phyloP scores from a whole-genome alignment of 2,888 invertebrate genomes.

The Sialis fuliginosa region DNA sequence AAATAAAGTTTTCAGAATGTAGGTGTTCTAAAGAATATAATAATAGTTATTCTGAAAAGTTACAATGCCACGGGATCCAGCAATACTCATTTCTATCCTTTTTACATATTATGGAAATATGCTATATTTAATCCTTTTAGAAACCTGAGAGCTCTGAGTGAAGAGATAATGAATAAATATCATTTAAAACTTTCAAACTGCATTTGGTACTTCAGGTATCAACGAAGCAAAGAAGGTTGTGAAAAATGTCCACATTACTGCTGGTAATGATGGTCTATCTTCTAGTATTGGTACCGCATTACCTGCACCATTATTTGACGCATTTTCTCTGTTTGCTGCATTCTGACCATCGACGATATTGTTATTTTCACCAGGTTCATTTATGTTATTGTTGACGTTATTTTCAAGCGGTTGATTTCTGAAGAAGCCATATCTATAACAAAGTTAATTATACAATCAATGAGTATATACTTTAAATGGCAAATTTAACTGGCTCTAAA shows the following conservation, averaged over 20 bases:
- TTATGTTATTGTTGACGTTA: constrained; percentile 19
- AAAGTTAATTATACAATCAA: not conserved
- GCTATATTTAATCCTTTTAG: too few species aligned
- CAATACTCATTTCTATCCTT: too few species aligned
- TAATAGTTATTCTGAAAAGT: too few species aligned
- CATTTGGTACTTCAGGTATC: constrained; percentile 72
- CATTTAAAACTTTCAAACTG: constrained; percentile 22
- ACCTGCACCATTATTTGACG: constrained; percentile 6
- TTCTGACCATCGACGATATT: constrained; percentile 5
- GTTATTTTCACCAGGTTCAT: constrained; percentile 11
- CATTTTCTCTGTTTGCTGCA: constrained; percentile 5
- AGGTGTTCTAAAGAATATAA: too few species aligned
- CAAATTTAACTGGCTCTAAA: too few species aligned
- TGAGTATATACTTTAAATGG: too few species aligned
- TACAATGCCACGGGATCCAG: too few species aligned
- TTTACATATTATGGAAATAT: too few species aligned
- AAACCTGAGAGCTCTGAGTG: too few species aligned
- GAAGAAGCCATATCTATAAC: constrained; percentile 38
- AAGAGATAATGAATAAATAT: not conserved
- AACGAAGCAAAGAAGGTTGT: constrained; percentile 87
- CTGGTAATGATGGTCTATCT: constrained; percentile 43
- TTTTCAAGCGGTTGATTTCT: constrained; percentile 34
- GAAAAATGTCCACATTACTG: constrained; percentile 76
- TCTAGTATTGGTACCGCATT: constrained; percentile 14
- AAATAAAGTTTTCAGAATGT: too few species aligned